Evolutionary conservation across 1,140 invertebrate species (phyloP).

Genomic region (Drosophila orena): DNA sequence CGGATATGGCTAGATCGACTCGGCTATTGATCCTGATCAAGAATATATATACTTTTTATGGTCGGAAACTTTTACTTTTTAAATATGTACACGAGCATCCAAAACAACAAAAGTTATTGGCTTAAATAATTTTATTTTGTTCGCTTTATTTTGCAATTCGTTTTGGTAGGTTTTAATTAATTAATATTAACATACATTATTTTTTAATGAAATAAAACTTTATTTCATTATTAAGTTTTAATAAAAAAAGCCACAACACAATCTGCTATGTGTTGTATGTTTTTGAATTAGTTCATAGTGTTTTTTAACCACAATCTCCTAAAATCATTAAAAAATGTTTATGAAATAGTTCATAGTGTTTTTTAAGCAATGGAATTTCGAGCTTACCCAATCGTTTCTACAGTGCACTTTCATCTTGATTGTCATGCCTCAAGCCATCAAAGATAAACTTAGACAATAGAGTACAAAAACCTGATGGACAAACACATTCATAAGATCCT

Average conservation of each 20-base stretch:
- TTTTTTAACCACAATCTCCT: constrained; percentile 10
- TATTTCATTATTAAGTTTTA: not conserved
- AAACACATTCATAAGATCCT: constrained; percentile 9
- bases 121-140: constrained; percentile 33
- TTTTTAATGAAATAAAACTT: too few species aligned
- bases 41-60: too few species aligned
- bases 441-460: constrained; percentile 9
- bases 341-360: constrained; percentile 13
- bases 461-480: constrained; percentile 17
- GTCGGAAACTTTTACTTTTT: too few species aligned
- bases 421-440: constrained; percentile 77
- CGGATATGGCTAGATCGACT: too few species aligned
- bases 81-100: too few species aligned
- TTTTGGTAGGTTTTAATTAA: constrained; percentile 31
- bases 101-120: not conserved
- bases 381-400: constrained; percentile 50
- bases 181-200: constrained; percentile 13
- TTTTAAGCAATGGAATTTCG: constrained; percentile 40
- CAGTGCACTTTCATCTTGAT: constrained; percentile 61
- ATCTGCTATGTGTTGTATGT: too few species aligned
- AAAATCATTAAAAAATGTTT: too few species aligned
- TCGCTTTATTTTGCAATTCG: constrained; percentile 65
- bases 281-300: constrained; percentile 3
- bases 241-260: too few species aligned
- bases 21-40: too few species aligned